Percentiles rank a stretch among this genome's conserved stretches.
phyloP scores from a whole-genome alignment of 2,113 vertebrate species.

The Leucoraja erinaceus region DNA sequence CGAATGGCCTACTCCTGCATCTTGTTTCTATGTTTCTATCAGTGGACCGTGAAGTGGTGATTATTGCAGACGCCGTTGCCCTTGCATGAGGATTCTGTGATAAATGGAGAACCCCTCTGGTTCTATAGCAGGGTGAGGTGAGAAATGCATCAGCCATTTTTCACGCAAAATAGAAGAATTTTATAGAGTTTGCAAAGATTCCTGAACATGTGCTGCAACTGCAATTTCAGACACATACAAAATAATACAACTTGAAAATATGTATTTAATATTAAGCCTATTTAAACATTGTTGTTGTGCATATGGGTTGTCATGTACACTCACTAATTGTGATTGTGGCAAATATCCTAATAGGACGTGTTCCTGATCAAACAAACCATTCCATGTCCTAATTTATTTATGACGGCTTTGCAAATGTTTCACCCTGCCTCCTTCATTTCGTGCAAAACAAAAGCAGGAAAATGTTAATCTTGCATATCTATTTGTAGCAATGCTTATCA shows the following conservation, averaged over 20 bases:
- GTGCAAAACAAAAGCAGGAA: neutral
- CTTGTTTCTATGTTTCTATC: too few species aligned
- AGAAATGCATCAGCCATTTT: too few species aligned
- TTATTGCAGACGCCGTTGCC: too few species aligned
- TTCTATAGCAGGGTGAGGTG: too few species aligned
- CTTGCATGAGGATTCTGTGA: too few species aligned
- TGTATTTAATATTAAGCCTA: too few species aligned
- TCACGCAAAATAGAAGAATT: neutral
- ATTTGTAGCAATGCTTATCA: neutral
- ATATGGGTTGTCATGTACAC: neutral
- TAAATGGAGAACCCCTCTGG: too few species aligned
- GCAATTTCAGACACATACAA: neutral
- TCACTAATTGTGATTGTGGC: neutral
- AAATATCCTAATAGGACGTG: neutral
- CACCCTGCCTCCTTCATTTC: neutral
- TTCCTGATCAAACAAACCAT: neutral
- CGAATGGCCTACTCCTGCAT: too few species aligned
- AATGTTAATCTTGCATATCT: neutral
- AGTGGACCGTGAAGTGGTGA: too few species aligned
- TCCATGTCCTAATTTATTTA: neutral
- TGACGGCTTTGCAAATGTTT: neutral
- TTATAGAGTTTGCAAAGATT: neutral
- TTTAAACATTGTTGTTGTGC: neutral
- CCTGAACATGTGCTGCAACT: neutral
- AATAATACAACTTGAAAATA: neutral